Base-by-base conservation (phyloP, 2,113 vertebrate genomes). In the Nesogale talazaci region DNA sequence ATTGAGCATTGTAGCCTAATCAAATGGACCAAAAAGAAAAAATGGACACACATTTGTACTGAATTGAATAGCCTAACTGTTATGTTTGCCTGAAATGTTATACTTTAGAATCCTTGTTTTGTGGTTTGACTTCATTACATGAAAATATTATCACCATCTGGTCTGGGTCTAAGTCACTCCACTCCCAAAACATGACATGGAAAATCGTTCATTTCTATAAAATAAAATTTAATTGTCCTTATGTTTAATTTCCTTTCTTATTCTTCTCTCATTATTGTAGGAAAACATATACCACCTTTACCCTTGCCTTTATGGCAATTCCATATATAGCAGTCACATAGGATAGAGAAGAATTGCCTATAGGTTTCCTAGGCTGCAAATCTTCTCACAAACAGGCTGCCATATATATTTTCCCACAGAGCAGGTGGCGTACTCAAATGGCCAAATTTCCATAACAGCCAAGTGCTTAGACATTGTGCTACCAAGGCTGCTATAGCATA, bases 1-100 rank as follows among this genome's bases (percentile, higher is more conserved):
- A 57, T 82, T 85, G 69, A 90, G 88, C 88, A 85, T 81, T 65
- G 42, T 46, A 92, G 94, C 82, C 63, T 59, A 78, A 87, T 95
- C 95, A 90, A 83, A 83, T 56, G 79, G 29, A 83, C 90, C 75
- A 67, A 42, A 69, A 94, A 70, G 83, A 76, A 52, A 52, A n/a
- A 87, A 91, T 70, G 69, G 91, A 63, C 85, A 78, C 91, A 94
- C 88, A 92, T 83, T 91, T 59, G 70, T 46, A 81, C 46, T 57
- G 40, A 77, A 72, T 8, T 59, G 63, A 83, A 81, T 63, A 67
- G 67, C 23, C 19, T 11, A 52, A 65, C 74, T 59, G 52, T 12
- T 88, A 16, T n/a, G 59, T 90, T 92, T 88, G 69, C 82, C 69
- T 63, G 46, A 83, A 81, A 85, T 5, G 10, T 84, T 67, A 78